Evolutionary conservation across 2,797 vertebrate genomes (phyloP).

Genomic region (Cossypha caffra): DNA sequence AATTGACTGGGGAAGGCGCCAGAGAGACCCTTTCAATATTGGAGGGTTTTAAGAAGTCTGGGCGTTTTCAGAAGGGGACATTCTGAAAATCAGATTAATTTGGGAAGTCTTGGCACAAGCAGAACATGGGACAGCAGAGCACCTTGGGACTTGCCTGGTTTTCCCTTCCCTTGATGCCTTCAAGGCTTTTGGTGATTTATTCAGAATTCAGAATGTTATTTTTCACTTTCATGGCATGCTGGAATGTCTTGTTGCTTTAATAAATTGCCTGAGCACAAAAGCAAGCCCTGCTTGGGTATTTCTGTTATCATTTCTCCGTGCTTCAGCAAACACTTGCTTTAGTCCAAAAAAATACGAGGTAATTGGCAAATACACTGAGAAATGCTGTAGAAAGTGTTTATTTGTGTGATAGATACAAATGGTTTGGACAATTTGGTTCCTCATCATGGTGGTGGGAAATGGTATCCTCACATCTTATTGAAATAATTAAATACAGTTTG

Average conservation of each 20-base stretch:
- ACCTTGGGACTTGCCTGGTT: neutral
- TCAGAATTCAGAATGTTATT: neutral
- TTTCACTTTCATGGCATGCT: neutral
- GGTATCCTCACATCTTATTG: neutral
- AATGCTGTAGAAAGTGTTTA: neutral
- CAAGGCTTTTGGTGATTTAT: neutral
- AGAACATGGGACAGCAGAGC: neutral
- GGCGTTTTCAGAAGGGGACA: neutral
- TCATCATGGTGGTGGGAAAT: neutral
- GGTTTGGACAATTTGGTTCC: neutral
- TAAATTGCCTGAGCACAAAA: neutral
- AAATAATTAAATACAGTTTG: neutral
- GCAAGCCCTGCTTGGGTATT: neutral
- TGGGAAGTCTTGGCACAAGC: neutral
- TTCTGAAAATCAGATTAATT: neutral
- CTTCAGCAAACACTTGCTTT: slow-evolving; percentile 21
- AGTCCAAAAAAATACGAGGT: neutral
- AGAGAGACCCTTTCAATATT: neutral
- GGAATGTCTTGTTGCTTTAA: slow-evolving; percentile 10
- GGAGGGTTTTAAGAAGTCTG: neutral
- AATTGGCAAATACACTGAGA: neutral
- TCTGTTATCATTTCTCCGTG: neutral
- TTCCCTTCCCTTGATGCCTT: neutral
- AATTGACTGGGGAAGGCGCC: rapidly evolving
- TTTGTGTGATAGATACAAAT: neutral